Conservation (phyloP, 2,888 invertebrate species). For the Anodontia alba region DNA sequence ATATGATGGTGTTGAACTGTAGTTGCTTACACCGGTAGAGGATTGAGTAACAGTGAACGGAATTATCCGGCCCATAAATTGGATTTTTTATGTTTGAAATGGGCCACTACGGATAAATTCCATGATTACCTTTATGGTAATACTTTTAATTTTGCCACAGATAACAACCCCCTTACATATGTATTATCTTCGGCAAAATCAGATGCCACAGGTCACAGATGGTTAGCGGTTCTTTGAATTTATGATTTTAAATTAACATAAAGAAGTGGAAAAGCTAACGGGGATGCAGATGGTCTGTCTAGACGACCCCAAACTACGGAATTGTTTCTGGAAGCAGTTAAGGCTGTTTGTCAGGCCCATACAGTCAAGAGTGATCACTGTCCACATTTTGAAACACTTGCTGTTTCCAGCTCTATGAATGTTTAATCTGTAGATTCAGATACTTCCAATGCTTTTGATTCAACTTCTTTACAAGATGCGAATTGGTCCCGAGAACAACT, state of each 20-base stretch:
- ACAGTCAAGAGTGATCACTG: not conserved
- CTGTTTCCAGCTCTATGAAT: not conserved
- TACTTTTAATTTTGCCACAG: constrained; percentile 21
- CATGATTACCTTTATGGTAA: constrained; percentile 49
- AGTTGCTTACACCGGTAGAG: not conserved
- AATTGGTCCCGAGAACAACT: not conserved
- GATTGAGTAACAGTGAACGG: not conserved
- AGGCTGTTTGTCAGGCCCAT: not conserved
- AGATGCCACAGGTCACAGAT: constrained; percentile 24
- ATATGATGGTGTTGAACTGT: not conserved
- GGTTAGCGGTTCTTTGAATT: constrained; percentile 42
- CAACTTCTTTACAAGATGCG: not conserved
- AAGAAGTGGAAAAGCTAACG: not conserved
- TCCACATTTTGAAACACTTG: not conserved
- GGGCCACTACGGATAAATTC: constrained; percentile 52
- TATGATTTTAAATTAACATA: constrained; percentile 33
- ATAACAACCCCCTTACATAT: constrained; percentile 53
- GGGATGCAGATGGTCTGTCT: constrained; percentile 5
- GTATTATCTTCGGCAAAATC: constrained; percentile 41
- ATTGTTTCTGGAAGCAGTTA: not conserved
- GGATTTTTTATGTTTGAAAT: constrained; percentile 28
- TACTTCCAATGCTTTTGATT: not conserved
- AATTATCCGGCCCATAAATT: constrained; percentile 37
- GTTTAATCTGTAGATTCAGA: not conserved
- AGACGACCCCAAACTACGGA: not conserved